Conservation (phyloP, 2,113 vertebrate genomes). For the Chauna torquata region DNA sequence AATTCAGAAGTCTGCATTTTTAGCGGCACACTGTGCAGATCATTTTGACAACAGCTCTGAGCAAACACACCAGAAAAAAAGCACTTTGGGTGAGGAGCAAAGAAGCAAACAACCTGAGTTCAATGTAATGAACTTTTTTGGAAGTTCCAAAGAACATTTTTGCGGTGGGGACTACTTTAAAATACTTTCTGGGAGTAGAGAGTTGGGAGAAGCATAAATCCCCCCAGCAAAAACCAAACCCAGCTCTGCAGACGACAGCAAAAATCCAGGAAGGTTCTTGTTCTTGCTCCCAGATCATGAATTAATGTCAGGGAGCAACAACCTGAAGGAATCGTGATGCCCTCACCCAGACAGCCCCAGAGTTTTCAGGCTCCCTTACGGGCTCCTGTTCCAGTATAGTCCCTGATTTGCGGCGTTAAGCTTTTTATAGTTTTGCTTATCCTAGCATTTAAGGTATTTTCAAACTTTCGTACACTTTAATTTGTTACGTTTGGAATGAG, state of each 20-base stretch:
- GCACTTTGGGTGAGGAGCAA: neutral
- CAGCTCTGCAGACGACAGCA: neutral
- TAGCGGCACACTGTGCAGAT: neutral
- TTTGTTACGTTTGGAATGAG: conserved; percentile 70
- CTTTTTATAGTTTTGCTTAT: conserved; percentile 69
- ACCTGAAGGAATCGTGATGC: neutral
- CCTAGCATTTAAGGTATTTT: conserved; percentile 67
- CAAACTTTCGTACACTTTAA: conserved; percentile 56
- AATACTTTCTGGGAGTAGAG: neutral
- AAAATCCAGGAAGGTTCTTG: neutral
- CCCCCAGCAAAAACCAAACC: neutral
- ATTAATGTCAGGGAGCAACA: neutral
- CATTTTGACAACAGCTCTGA: conserved; percentile 38
- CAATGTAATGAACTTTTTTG: neutral
- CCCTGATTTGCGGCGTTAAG: conserved; percentile 30
- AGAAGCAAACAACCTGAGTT: conserved; percentile 39
- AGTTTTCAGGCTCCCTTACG: neutral
- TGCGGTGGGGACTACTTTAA: neutral
- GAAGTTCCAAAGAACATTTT: neutral
- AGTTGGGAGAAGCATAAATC: neutral
- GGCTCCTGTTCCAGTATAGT: neutral
- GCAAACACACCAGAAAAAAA: conserved; percentile 10
- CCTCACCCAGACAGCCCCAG: conserved; percentile 1
- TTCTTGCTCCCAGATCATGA: neutral
- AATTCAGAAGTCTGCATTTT: conserved; percentile 29